Evolutionary conservation across 2,113 vertebrate genomes (phyloP), one percentile per base, ranked within the genome.

Genomic region (Anseranas semipalmata): DNA sequence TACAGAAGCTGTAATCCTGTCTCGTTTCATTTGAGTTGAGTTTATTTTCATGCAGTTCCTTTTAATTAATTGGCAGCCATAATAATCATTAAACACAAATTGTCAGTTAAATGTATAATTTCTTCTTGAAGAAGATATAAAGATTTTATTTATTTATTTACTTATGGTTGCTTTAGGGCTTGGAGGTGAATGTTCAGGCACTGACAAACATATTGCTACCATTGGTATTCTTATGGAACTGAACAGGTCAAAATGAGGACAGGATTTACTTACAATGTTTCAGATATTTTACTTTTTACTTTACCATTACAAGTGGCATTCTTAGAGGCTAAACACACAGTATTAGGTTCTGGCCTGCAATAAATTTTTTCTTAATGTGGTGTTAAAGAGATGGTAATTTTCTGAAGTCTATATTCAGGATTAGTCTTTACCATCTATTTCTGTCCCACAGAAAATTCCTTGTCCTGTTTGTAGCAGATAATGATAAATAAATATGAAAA

Each of bases 31-130:
- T 96, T 93, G 87, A 95, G 88, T 92, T 92, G 90, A 67, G 76
- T 70, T 79, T 53, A 66, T 90, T 92, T 95, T 77, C 59, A n/a
- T 46, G 35, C 32, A 70, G 12, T 56, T 93, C 14, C 62, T 86
- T 95, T 88, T 92, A 94, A 88, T 96, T 90, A 94, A 92, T 80
- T 80, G 45, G 35, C 71, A 67, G 39, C 30, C 78, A 43, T 89
- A 94, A 91, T 88, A 90, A 85, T 90, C 59, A 70, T 94, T 93
- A 81, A 96, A 71, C n/a, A 92, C 2, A 5, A 35, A 83, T 41
- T 66, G 56, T 73, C 52, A 90, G 41, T 85, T 73, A 91, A 95
- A 93, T 93, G 87, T 33, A 79, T 77, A 63, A 89, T 83, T 89
- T 60, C 27, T 56, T 77, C 75, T 81, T 86, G 32, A 88, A 46